Percentiles rank a stretch among this genome's conserved stretches.
phyloP scores from a whole-genome alignment of 2,888 invertebrate species.

The Macroteleia sp. region DNA sequence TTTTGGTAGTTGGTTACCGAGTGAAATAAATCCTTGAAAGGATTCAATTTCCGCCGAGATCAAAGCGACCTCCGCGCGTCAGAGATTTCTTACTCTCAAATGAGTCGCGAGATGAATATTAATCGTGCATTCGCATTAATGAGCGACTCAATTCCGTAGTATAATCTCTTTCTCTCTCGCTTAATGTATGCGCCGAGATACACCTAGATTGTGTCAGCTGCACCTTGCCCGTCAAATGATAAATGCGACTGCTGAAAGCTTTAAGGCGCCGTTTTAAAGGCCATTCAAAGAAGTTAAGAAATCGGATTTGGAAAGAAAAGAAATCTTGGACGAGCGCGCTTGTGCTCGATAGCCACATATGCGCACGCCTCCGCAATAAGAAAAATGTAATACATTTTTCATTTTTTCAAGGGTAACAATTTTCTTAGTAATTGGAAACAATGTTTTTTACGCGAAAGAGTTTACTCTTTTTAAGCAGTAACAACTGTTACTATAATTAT shows the following conservation, averaged over 20 bases:
- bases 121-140: constrained; percentile 69
- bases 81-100: constrained; percentile 67
- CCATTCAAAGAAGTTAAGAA: background rate
- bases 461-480: no score
- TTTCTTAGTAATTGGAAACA: no score
- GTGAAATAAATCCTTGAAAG: constrained; percentile 61
- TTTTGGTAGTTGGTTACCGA: constrained; percentile 39
- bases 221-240: constrained; percentile 48
- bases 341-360: no score
- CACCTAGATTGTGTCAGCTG: constrained; percentile 55
- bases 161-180: constrained; percentile 53
- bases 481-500: no score
- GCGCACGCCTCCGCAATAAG: no score
- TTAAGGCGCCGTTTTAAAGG: constrained; percentile 36
- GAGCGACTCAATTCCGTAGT: constrained; percentile 61
- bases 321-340: background rate
- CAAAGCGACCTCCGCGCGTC: constrained; percentile 71
- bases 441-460: no score
- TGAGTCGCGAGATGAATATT: constrained; percentile 72
- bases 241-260: constrained; percentile 50
- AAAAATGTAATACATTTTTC: no score
- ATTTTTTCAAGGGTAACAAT: no score
- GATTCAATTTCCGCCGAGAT: constrained; percentile 73
- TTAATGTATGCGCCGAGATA: constrained; percentile 57
- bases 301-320: background rate